A percentile compares a stretch with the other conserved stretches of the same genome.
Evolutionary conservation across 30 jellyfish, hydroid and myxozoan genomes (phyloP).

Genomic region (Chironex yamaguchii): DNA sequence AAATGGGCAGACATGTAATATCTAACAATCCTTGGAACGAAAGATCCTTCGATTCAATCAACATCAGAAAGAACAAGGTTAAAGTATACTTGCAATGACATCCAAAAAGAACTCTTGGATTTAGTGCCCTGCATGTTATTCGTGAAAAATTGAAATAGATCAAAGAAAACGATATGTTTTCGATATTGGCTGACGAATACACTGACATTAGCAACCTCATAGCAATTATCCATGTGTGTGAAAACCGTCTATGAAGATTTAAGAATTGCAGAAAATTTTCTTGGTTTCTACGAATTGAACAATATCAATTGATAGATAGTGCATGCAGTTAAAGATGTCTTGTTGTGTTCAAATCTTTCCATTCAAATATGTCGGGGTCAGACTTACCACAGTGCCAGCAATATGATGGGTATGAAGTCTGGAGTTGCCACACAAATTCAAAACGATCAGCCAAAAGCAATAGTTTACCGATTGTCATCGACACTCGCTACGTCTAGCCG

Average conservation of each 20-base stretch:
- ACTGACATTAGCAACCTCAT: neutral
- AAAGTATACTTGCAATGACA: too few relatives aligned
- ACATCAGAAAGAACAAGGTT: too few relatives aligned
- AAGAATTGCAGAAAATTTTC: neutral
- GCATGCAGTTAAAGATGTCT: conserved; percentile 7
- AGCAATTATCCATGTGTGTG: neutral
- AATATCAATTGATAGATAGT: neutral
- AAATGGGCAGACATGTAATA: too few relatives aligned
- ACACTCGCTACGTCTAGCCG: too few relatives aligned
- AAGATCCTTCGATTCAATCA: too few relatives aligned
- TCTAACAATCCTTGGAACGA: too few relatives aligned
- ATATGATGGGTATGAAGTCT: conserved; percentile 14
- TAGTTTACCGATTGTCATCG: too few relatives aligned
- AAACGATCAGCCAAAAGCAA: neutral
- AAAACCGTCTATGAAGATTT: neutral
- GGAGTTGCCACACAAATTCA: conserved; percentile 16
- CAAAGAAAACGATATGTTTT: too few relatives aligned
- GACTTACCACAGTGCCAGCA: conserved; percentile 28
- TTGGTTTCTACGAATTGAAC: neutral
- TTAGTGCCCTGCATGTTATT: too few relatives aligned
- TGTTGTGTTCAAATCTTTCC: neutral
- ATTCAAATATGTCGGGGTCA: neutral
- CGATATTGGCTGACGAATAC: neutral
- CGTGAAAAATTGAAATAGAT: too few relatives aligned
- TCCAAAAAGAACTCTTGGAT: too few relatives aligned